A percentile compares a stretch with the other conserved stretches of the same genome.
phyloP scores from a whole-genome alignment of 2,888 invertebrate species.

The Syrista parreyssii region DNA sequence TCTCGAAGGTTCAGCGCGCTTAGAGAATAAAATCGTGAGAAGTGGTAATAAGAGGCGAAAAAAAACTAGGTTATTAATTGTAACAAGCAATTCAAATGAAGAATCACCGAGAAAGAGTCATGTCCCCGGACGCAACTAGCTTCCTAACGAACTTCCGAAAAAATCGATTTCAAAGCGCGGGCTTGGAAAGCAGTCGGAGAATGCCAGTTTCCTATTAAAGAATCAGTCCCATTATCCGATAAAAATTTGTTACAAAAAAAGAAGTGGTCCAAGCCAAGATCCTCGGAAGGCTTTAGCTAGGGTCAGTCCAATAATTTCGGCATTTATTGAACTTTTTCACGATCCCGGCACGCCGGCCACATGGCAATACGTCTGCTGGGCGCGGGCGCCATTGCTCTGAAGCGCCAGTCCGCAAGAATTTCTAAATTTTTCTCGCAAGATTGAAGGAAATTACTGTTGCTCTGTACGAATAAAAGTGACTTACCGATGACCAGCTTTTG shows the following conservation, averaged over 20 bases:
- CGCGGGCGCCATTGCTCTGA: slow-evolving; percentile 9
- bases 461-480: slow-evolving; percentile 47
- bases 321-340: slow-evolving; percentile 11
- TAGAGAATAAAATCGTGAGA: not conserved
- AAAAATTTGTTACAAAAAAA: not conserved
- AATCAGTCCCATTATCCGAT: not conserved
- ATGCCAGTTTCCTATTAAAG: not conserved
- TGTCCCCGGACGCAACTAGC: not conserved
- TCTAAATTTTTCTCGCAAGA: not conserved
- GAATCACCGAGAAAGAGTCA: not conserved
- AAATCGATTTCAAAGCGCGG: not conserved
- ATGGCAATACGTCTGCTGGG: slow-evolving; percentile 42
- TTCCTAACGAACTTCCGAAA: not conserved
- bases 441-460: not conserved
- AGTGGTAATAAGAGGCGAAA: not conserved
- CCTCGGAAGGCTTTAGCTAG: not conserved
- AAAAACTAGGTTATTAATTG: not conserved
- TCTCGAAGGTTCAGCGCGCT: not conserved
- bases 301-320: not conserved
- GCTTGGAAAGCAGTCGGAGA: not conserved
- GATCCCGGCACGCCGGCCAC: slow-evolving; percentile 53
- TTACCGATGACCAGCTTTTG: slow-evolving; percentile 92
- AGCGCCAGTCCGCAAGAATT: not conserved
- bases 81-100: not conserved
- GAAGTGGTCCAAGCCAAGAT: not conserved